Base-by-base conservation (phyloP, 2,113 vertebrate genomes). In the Pterophyllum scalare region DNA sequence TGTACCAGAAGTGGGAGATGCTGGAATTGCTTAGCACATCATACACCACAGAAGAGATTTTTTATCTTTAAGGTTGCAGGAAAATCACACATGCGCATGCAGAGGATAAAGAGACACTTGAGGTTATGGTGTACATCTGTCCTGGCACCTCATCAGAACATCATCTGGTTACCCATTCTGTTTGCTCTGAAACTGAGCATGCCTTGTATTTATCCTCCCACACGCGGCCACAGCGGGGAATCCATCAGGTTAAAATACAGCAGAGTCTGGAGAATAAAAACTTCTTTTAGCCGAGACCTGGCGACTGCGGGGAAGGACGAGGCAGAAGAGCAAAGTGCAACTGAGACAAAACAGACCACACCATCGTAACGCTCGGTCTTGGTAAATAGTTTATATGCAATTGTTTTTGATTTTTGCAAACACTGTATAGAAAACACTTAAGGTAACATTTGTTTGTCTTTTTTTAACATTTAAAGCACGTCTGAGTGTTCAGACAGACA, bases 341-440 rank as follows among this genome's bases (percentile, higher is more conserved):
- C 65, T 28, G 60, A 77, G 59, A 91, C 59, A 52, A 85, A 93
- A 91, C 49, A 89, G 84, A 90, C 76, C 91, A 90, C 85, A 77
- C 82, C 67, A 5, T 88, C 54, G 89, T 58, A 38, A 85, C 59
- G 1, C 74, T 83, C 35, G 77, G 57, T 89, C 89, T 87, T 96
- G 95, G 94, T 96, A 97, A 96, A 94, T 96, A 95, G 94, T 94
- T 96, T 96, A 96, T 96, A 96, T 95, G 94, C 93, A 94, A 93
- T 87, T 88, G 93, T 90, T 93, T 92, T 95, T 95, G 91, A 96
- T 94, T 94, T 95, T 93, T 94, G 95, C 95, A 96, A 96, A 96
- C 95, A 96, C 96, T 94, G 85, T 90, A 96, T 94, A 95, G 26
- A 94, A 94, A 96, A 95, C 94, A 97, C 92, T 95, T 90, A 94